These are phyloP conservation scores for Erythrocercus mccallii DNA, from an alignment of 2,113 vertebrate genomes.

Conservation along the genomic window DNA sequence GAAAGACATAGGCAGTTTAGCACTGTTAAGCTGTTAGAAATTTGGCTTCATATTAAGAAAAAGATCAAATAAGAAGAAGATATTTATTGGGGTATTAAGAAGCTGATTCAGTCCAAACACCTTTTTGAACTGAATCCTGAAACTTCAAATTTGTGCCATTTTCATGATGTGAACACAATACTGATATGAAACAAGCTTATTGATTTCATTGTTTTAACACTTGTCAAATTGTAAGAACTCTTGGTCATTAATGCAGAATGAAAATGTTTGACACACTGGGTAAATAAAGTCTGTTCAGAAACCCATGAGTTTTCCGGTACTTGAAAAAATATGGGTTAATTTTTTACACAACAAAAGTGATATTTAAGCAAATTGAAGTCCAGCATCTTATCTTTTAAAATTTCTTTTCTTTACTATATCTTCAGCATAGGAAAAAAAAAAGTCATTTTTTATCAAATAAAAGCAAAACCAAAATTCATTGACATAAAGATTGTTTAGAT, in stretches of 20 bases:
- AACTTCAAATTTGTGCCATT: not conserved
- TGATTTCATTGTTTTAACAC: not conserved
- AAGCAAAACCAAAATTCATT: not conserved
- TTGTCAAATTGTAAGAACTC: not conserved
- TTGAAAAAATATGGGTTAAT: not conserved
- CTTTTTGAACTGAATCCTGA: not conserved
- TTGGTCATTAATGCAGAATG: not conserved
- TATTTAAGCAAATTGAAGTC: not conserved
- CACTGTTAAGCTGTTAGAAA: not conserved
- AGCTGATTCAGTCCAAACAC: not conserved
- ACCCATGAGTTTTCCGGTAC: not conserved
- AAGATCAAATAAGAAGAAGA: not conserved
- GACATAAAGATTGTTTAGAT: not conserved
- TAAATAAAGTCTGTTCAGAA: not conserved
- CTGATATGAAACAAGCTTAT: not conserved
- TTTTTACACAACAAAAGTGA: not conserved
- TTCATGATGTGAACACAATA: not conserved
- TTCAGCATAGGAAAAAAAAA: not conserved
- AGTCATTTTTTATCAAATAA: not conserved
- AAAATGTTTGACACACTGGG: not conserved
- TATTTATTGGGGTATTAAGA: not conserved
- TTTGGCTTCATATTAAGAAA: not conserved
- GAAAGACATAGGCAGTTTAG: not conserved
- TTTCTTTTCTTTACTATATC: not conserved
- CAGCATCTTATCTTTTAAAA: accelerated